Conservation (phyloP, 1,140 invertebrate genomes). For the Idris sp. region DNA sequence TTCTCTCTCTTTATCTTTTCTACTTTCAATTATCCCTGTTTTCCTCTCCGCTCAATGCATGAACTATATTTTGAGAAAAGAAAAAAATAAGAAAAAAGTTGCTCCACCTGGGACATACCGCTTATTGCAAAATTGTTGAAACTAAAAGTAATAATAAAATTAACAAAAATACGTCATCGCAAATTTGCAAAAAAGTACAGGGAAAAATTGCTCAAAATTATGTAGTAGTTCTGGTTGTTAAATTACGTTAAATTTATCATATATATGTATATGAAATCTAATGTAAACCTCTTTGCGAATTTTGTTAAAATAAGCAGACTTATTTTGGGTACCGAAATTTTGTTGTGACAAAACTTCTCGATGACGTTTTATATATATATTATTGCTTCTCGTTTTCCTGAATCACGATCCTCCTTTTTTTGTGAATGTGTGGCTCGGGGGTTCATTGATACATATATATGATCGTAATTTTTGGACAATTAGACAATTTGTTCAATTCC, state of each 20-base stretch:
- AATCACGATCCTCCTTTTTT: slow-evolving; percentile 16
- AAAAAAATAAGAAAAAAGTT: too few relatives aligned
- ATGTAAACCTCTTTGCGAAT: slow-evolving; percentile 69
- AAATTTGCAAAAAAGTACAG: too few relatives aligned
- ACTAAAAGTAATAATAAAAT: too few relatives aligned
- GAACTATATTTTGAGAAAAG: too few relatives aligned
- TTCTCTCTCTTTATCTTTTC: slow-evolving; percentile 29
- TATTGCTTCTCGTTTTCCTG: slow-evolving; percentile 22
- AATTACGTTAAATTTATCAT: slow-evolving; percentile 59
- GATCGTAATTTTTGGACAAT: slow-evolving; percentile 55
- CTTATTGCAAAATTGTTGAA: slow-evolving; percentile 57
- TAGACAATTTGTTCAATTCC: slow-evolving; percentile 28
- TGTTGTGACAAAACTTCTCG: slow-evolving; percentile 35
- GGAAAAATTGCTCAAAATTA: slow-evolving; percentile 38
- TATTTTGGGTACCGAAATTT: slow-evolving; percentile 47
- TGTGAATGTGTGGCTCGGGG: slow-evolving; percentile 44
- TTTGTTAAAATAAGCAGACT: too few relatives aligned
- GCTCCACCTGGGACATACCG: slow-evolving; percentile 55
- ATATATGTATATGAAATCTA: slow-evolving; percentile 72
- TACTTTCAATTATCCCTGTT: slow-evolving; percentile 41
- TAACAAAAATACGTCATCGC: too few relatives aligned
- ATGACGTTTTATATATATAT: slow-evolving; percentile 48
- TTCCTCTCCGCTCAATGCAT: slow-evolving; percentile 49
- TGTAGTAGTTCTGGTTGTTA: slow-evolving; percentile 33
- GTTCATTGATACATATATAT: slow-evolving; percentile 62